These are phyloP conservation scores for Ginglymostoma cirratum DNA, from an alignment of 2,113 vertebrate genomes.

Conservation along the genomic window DNA sequence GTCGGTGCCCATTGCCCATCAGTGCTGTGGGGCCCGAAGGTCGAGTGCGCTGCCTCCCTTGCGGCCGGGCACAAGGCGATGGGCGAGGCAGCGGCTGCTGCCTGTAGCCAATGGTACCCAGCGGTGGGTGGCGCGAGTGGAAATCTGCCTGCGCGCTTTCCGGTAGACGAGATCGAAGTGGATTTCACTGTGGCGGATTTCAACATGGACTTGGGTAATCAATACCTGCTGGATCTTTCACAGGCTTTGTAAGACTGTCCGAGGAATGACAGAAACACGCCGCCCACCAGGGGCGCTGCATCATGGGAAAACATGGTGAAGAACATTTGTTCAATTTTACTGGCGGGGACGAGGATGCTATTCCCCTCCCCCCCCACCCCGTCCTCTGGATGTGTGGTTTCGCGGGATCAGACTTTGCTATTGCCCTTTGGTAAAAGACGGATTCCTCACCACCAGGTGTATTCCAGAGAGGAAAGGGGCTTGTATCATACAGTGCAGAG, in stretches of 20 bases:
- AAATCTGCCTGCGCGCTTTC: not conserved
- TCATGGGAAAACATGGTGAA: no score
- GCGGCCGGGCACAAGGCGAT: no score
- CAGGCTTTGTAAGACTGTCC: not conserved
- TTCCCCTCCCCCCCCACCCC: no score
- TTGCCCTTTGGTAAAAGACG: no score
- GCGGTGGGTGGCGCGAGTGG: no score
- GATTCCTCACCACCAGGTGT: no score
- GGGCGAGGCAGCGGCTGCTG: not conserved
- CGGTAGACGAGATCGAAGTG: not conserved
- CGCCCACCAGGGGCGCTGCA: no score
- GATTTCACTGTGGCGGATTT: not conserved
- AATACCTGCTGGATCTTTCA: not conserved
- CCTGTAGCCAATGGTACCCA: not conserved
- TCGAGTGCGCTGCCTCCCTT: accelerated
- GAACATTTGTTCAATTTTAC: no score
- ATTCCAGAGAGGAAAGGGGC: not conserved
- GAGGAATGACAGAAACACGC: no score
- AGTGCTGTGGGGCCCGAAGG: not conserved
- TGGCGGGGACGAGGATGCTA: no score
- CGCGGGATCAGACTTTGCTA: no score
- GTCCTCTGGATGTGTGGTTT: no score
- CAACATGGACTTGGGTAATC: not conserved
- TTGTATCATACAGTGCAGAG: not conserved
- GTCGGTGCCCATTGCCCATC: not conserved